Base-by-base conservation (phyloP, 2,888 invertebrate species). In the Thalpophila matura region DNA sequence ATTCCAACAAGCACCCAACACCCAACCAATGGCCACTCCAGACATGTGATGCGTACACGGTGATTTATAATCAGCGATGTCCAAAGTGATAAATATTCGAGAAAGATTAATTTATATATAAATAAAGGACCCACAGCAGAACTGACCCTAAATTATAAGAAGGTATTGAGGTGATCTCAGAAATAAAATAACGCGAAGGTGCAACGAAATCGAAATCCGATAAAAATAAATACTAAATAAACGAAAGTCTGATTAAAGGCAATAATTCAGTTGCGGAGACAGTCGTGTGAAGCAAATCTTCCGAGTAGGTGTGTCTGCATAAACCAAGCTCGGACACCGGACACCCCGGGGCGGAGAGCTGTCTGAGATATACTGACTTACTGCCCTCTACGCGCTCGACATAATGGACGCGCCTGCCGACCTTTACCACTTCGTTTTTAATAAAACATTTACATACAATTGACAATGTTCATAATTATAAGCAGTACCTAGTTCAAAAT, bases 301-400 rank as follows among this genome's bases (percentile, higher is more conserved):
- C 81, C 62, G 73, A 84, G 82, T 83, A 85, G 84, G 83, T 83
- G 84, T 85, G 82, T 79, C 82, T 83, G 73, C 85, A 89, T 91
- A 91, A 91, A 91, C 82, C 80, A 88, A 63, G 65, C 65, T 78
- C 74, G 78, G 89, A 89, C 88, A 87, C 70, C 79, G 78, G 90
- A 86, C 91, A 85, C 91, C 92, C 91, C 80, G 87, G 81, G 83
- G 92, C 83, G 88, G 60, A 67, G 68, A 47, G 68, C 63, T 80
- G 84, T 84, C 84, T 68, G 67, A 85, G 82, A 87, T 88, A 87
- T 79, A 83, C 80, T 82, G 80, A 78, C 82, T 82, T 78, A 82
- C 80, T 81, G 76, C 72, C 71, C 74, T 66, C 63, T 53, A 72
- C 74, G 56, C 61, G 71, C 70, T 55, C 64, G 46, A 55, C 68